Conservation (phyloP, 2,113 vertebrate genomes). For the Stegastes partitus region DNA sequence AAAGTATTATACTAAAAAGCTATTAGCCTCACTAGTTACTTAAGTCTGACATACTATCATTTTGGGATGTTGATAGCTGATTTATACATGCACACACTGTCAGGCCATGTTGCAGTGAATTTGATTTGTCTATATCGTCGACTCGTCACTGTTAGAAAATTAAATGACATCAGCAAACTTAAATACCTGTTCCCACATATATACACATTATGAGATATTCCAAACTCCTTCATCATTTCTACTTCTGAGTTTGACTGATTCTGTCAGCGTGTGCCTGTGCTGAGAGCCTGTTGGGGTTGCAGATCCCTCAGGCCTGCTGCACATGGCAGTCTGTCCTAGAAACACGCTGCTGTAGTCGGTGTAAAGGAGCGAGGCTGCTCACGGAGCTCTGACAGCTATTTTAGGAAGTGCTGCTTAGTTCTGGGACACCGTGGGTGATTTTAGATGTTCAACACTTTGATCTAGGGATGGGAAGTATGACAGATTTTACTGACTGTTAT, state of each 20-base stretch:
- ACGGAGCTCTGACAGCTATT: slow-evolving; percentile 64
- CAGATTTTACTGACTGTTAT: slow-evolving; percentile 53
- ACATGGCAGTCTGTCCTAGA: slow-evolving; percentile 68
- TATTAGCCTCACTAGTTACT: too few species aligned
- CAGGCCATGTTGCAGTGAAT: background rate
- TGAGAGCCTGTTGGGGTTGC: slow-evolving; percentile 54
- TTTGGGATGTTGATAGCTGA: background rate
- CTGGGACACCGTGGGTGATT: slow-evolving; percentile 65
- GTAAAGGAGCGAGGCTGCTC: slow-evolving; percentile 49
- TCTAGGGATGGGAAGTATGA: slow-evolving; percentile 54
- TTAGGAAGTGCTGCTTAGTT: slow-evolving; percentile 56
- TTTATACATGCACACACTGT: background rate
- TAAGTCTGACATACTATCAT: background rate
- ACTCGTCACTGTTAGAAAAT: background rate
- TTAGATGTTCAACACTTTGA: slow-evolving; percentile 71
- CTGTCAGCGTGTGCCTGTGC: slow-evolving; percentile 33
- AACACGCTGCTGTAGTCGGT: slow-evolving; percentile 59
- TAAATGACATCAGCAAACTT: background rate
- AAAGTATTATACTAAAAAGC: too few species aligned
- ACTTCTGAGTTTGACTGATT: slow-evolving; percentile 40
- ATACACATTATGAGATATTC: background rate
- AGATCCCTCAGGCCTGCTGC: slow-evolving; percentile 56
- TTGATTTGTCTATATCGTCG: background rate
- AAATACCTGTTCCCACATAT: slow-evolving; percentile 2
- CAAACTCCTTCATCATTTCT: slow-evolving; percentile 41